A percentile compares a stretch with the other conserved stretches of the same genome.
phyloP scores from a whole-genome alignment of 2,113 vertebrate species.

The Anhinga rufa region DNA sequence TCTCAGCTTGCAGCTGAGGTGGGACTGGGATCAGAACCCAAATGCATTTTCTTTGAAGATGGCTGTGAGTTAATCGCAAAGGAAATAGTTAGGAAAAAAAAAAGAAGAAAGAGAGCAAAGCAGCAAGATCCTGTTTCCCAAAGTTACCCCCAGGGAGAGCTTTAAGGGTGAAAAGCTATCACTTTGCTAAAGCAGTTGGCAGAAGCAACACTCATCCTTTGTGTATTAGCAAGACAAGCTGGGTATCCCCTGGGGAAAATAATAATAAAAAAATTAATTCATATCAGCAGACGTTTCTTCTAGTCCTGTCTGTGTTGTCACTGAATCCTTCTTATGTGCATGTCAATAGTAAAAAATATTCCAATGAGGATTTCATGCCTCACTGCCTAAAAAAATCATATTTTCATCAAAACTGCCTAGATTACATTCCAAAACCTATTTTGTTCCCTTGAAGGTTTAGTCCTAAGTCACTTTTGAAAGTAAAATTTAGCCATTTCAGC shows the following conservation, averaged over 20 bases:
- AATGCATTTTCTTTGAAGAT: neutral
- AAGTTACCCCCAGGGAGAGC: neutral
- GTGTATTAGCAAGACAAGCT: neutral
- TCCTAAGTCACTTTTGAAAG: neutral
- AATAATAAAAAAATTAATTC: neutral
- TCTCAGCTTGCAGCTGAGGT: neutral
- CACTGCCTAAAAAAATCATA: neutral
- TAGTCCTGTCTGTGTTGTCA: neutral
- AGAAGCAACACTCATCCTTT: neutral
- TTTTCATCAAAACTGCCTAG: neutral
- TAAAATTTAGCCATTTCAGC: neutral
- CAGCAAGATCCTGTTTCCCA: neutral
- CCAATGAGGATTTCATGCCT: neutral
- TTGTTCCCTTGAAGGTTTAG: neutral
- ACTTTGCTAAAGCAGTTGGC: neutral
- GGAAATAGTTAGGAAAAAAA: neutral
- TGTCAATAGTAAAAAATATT: neutral
- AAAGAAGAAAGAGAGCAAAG: neutral
- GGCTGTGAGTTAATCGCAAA: neutral
- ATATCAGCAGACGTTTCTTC: neutral
- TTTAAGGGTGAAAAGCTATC: neutral
- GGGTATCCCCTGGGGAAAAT: neutral
- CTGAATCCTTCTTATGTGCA: neutral
- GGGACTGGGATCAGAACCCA: neutral
- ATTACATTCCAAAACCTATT: neutral